A percentile compares a stretch with the other conserved stretches of the same genome.
phyloP scores from a whole-genome alignment of 1,140 invertebrate genomes.

The Dreissena rostriformis region DNA sequence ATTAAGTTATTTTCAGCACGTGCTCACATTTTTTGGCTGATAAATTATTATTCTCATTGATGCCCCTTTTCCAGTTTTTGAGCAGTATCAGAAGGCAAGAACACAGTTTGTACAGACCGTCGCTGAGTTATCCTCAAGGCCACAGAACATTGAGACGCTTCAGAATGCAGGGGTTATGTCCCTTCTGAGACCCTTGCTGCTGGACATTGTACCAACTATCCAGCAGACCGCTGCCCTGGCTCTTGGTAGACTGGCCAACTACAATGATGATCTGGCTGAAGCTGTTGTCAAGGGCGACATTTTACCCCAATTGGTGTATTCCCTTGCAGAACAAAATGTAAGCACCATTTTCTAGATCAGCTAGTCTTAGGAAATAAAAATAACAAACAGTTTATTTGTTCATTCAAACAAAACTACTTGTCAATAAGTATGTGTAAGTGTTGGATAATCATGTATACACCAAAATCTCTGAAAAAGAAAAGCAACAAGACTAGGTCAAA shows the following conservation, averaged over 20 bases:
- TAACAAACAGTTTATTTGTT: too few species aligned
- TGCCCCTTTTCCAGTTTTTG: conserved; percentile 85
- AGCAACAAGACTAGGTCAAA: too few species aligned
- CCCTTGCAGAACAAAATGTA: conserved; percentile 85
- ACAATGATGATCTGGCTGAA: conserved; percentile 82
- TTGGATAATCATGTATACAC: too few species aligned
- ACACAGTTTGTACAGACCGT: conserved; percentile 89
- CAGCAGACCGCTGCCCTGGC: conserved; percentile 89
- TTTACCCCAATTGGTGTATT: conserved; percentile 82
- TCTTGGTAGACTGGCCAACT: conserved; percentile 87
- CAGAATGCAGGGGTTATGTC: conserved; percentile 86
- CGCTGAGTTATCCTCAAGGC: conserved; percentile 87
- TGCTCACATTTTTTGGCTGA: too few species aligned
- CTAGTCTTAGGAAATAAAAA: too few species aligned
- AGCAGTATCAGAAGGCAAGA: conserved; percentile 89
- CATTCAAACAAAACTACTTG: too few species aligned
- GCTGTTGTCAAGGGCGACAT: conserved; percentile 82
- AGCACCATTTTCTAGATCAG: conserved; percentile 56
- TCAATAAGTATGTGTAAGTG: too few species aligned
- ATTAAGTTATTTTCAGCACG: too few species aligned
- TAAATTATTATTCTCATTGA: too few species aligned
- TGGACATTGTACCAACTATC: conserved; percentile 88
- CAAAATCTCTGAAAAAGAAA: too few species aligned
- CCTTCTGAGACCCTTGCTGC: conserved; percentile 87
- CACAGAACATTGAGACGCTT: conserved; percentile 88